These are phyloP conservation scores for Nannobrachium achirus DNA, from an alignment of 2,113 vertebrate species.

Conservation along the genomic window DNA sequence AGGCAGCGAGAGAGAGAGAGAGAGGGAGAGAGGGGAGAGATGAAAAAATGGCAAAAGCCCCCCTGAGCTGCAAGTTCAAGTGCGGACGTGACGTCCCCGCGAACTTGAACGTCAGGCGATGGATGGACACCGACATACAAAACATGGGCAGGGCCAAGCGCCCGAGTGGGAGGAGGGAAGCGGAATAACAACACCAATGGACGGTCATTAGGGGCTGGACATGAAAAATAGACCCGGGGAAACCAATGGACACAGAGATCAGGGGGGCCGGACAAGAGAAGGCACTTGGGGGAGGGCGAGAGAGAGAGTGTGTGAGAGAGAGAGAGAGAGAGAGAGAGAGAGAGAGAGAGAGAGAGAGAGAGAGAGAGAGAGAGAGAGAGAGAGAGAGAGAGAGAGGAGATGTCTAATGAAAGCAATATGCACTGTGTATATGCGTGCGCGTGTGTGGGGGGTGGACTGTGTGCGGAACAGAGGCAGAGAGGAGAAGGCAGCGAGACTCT, in stretches of 20 bases:
- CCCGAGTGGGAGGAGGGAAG: slow-evolving; percentile 94
- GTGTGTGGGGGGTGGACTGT: slow-evolving; percentile 45
- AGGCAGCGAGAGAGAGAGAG: slow-evolving; percentile 79
- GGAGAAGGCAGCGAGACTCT: slow-evolving; percentile 76
- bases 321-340: slow-evolving; percentile 51
- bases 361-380: slow-evolving; percentile 60
- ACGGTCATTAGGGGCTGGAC: slow-evolving; percentile 98
- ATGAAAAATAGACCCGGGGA: slow-evolving; percentile 90
- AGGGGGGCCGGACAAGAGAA: slow-evolving; percentile 92
- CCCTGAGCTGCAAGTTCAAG: slow-evolving; percentile 99
- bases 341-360: slow-evolving; percentile 62
- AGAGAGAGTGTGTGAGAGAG: slow-evolving; percentile 36
- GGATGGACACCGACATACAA: slow-evolving; percentile 98
- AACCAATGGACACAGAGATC: slow-evolving; percentile 89
- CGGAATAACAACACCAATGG: slow-evolving; percentile 97
- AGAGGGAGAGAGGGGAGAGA: slow-evolving; percentile 80
- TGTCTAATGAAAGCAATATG: slow-evolving; percentile 80
- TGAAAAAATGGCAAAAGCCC: slow-evolving; percentile 98
- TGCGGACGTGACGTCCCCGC: slow-evolving; percentile 99
- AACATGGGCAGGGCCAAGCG: slow-evolving; percentile 97
- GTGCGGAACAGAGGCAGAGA: slow-evolving; percentile 35
- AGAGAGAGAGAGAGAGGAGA: slow-evolving; percentile 60
- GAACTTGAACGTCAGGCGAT: slow-evolving; percentile 99
- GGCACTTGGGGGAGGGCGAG: slow-evolving; percentile 79
- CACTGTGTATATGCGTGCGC: slow-evolving; percentile 53